Evolutionary conservation across 1,140 invertebrate genomes (phyloP).

Genomic region (Diorhabda sublineata): DNA sequence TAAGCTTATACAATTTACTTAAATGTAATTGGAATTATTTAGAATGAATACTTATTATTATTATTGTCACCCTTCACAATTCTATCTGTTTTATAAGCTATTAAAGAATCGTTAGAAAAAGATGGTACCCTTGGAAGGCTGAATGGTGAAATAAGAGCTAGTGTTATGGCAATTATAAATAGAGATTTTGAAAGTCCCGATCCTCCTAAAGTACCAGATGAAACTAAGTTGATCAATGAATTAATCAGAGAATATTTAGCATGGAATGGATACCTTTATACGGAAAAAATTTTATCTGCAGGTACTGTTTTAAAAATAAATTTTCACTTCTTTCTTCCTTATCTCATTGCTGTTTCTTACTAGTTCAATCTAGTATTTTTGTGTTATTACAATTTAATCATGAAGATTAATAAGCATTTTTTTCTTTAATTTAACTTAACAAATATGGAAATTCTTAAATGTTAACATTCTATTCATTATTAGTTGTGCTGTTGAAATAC

Average conservation of each 20-base stretch:
- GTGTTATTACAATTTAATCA: no score
- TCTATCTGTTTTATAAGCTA: slow-evolving; percentile 28
- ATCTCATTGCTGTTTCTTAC: no score
- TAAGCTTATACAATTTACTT: no score
- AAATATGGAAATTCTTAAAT: no score
- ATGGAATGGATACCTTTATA: slow-evolving; percentile 56
- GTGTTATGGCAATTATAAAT: slow-evolving; percentile 42
- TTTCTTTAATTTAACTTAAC: no score
- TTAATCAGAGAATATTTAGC: slow-evolving; percentile 52
- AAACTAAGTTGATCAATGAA: slow-evolving; percentile 52
- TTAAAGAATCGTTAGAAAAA: slow-evolving; percentile 41
- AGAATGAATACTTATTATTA: no score
- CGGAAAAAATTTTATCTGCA: slow-evolving; percentile 50
- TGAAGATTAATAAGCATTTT: no score
- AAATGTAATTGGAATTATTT: no score
- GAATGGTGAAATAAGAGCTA: slow-evolving; percentile 42
- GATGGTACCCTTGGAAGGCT: slow-evolving; percentile 40
- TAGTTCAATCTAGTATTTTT: no score
- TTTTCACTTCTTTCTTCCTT: no score
- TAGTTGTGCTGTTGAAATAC: no score
- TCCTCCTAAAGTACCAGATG: slow-evolving; percentile 46
- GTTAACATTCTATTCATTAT: no score
- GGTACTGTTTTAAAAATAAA: slow-evolving; percentile 32
- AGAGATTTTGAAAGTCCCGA: slow-evolving; percentile 29
- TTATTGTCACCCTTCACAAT: neutral